Evolutionary conservation across 2,888 invertebrate species (phyloP), one percentile per base, ranked within the genome.

Genomic region (Drosophila mimica): DNA sequence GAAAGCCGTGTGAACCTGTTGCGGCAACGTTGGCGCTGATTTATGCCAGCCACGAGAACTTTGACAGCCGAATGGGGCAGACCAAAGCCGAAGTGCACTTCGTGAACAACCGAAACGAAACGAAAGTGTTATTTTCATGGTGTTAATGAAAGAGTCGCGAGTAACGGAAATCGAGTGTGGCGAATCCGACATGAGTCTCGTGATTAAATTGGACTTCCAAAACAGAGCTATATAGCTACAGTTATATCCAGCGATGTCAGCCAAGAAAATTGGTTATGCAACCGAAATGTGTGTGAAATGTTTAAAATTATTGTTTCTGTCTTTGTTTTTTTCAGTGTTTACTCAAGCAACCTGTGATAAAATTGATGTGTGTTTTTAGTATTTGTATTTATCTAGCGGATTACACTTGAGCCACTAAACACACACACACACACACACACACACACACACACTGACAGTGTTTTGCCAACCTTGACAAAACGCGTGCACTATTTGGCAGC

Each of bases 1-100:
- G 87, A 83, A 79, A 76, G 78, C 81, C 83, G 78, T 89, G 81
- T 90, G 89, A 87, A 91, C 89, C 91, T 91, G 89, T 90, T 90
- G 89, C 90, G 67, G 83, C 64, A 72, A 65, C 76, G 76, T 59
- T 78, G 73, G 74, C 89, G 78, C 76, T 89, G 84, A 86, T 90
- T 89, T 89, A 90, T 89, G 88, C 70, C 71, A 57, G 56, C 58
- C 56, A 66, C 58, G 61, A 76, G 79, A 78, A 76, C 80, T 63
- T 77, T 62, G 56, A 36, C 56, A 60, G 59, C 63, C 77, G 79
- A 76, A 56, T 17, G 25, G 52, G 43, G 0, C 34, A 17, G 48
- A 11, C 28, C 34, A 25, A 13, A 6, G 3, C 56, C 63, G 64
- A 71, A 69, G 28, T 20, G 28, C 28, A 40, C 30, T 28, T 66